Percentiles rank a stretch among this genome's conserved stretches.
Conservation (phyloP, 1,140 invertebrate species). For the Brachionus asplanchnoidis region DNA sequence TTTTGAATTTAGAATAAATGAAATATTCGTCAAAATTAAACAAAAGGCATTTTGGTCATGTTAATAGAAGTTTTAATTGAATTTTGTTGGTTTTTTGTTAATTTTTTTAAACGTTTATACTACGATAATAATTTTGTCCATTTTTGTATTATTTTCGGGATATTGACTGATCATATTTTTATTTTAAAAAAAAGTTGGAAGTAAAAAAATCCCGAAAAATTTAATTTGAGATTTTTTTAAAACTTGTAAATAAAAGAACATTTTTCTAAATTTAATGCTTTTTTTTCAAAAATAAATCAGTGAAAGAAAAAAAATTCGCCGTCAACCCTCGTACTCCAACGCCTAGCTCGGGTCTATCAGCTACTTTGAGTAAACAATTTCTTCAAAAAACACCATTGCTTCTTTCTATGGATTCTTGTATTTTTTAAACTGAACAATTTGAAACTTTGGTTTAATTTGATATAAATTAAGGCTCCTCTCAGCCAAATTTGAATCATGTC, state of each 20-base stretch:
- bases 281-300: not conserved
- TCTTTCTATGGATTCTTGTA: not conserved
- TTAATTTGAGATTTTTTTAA: not conserved
- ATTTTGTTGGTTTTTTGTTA: not conserved
- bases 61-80: not conserved
- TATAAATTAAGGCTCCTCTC: not conserved
- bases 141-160: not conserved
- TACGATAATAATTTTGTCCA: not conserved
- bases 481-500: not conserved
- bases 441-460: not conserved
- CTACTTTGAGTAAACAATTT: not conserved
- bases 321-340: not conserved
- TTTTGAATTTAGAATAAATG: not conserved
- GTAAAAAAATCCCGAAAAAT: not conserved
- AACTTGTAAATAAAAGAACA: not conserved
- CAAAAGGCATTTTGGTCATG: conserved; percentile 7
- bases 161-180: not conserved
- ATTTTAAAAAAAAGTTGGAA: not conserved
- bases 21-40: not conserved
- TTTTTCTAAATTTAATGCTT: not conserved
- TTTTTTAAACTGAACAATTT: not conserved
- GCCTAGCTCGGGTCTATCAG: not conserved
- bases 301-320: not conserved
- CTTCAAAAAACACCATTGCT: not conserved
- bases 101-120: not conserved